Evolutionary conservation across 2,888 invertebrate genomes (phyloP).

Genomic region (Plutella xylostella): DNA sequence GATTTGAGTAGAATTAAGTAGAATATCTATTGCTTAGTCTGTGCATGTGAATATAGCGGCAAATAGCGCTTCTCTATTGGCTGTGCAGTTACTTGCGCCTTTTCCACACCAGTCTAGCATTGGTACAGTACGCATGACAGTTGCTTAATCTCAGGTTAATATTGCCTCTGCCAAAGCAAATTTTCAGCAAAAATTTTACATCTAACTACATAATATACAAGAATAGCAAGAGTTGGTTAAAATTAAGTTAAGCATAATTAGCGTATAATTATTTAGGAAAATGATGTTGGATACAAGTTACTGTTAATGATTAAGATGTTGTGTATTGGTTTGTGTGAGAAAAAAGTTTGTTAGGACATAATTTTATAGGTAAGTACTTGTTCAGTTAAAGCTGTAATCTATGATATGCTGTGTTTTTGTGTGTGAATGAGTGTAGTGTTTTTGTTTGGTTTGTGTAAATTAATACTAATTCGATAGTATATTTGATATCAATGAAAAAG

Average conservation of each 20-base stretch:
- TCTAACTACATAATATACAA: slow-evolving; percentile 33
- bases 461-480: slow-evolving; percentile 5
- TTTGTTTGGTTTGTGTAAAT: slow-evolving; percentile 18
- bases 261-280: too few relatives aligned
- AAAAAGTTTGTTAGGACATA: background rate
- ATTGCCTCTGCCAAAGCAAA: slow-evolving; percentile 58
- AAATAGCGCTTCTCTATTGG: background rate
- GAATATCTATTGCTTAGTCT: too few relatives aligned
- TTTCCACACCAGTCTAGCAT: slow-evolving; percentile 27
- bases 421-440: background rate
- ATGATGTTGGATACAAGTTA: too few relatives aligned
- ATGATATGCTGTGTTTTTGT: background rate
- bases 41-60: slow-evolving; percentile 3
- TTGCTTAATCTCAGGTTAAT: slow-evolving; percentile 44
- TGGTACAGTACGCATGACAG: slow-evolving; percentile 66
- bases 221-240: slow-evolving; percentile 23
- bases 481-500: slow-evolving; percentile 14
- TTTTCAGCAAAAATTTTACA: slow-evolving; percentile 29
- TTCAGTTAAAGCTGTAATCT: too few relatives aligned
- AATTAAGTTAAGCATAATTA: slow-evolving; percentile 41
- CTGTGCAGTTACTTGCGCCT: slow-evolving; percentile 18
- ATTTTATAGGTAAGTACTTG: too few relatives aligned
- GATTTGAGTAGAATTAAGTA: too few relatives aligned
- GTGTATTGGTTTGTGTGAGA: too few relatives aligned
- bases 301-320: background rate